phyloP scores from a whole-genome alignment of 2,113 vertebrate species.

The Pelmatolapia mariae region DNA sequence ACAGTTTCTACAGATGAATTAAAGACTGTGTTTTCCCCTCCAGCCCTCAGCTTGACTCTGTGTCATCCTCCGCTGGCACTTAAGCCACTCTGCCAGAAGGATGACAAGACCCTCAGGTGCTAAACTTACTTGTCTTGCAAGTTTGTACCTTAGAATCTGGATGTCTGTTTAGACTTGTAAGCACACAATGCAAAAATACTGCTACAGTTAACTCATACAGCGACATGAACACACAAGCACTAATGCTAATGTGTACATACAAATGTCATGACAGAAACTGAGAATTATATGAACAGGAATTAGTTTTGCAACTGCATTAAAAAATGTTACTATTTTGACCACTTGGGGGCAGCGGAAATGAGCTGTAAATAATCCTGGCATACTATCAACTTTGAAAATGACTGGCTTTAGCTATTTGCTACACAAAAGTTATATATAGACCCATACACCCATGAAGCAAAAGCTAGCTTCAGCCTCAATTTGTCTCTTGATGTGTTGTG shows the following conservation, averaged over 20 bases:
- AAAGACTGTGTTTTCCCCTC: slow-evolving; percentile 5
- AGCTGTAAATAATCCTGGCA: not conserved
- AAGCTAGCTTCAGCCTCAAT: not conserved
- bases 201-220: not conserved
- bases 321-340: not conserved
- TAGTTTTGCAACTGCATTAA: not conserved
- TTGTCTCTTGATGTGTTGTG: not conserved
- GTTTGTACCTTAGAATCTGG: not conserved
- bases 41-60: not conserved
- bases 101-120: not conserved
- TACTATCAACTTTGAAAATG: not conserved
- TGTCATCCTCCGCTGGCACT: not conserved
- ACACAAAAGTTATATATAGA: not conserved
- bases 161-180: not conserved
- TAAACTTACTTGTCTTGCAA: not conserved
- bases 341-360: not conserved
- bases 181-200: not conserved
- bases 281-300: not conserved
- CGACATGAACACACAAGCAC: not conserved
- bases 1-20: not conserved
- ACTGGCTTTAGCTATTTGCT: not conserved
- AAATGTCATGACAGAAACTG: not conserved
- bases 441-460: not conserved
- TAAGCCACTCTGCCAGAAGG: not conserved
- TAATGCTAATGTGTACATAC: not conserved